phyloP scores from a whole-genome alignment of 2,797 vertebrate genomes.

The Gouania willdenowi region DNA sequence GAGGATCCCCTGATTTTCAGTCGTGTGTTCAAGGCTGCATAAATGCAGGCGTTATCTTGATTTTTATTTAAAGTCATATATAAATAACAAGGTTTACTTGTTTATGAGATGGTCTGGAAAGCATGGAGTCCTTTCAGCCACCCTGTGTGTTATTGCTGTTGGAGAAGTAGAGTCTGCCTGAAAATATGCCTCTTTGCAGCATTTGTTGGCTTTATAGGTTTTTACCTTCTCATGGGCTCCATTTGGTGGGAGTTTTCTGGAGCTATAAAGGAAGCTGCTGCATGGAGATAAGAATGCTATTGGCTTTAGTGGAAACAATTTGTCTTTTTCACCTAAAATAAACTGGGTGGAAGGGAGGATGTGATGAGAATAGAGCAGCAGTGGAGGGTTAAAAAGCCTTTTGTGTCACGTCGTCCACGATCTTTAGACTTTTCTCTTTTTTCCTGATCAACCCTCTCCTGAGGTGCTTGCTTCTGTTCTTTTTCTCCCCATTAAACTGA shows the following conservation, averaged over 20 bases:
- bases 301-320: slow-evolving; percentile 8
- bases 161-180: slow-evolving; percentile 2
- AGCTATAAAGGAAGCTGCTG: slow-evolving; percentile 26
- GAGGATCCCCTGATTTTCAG: not conserved
- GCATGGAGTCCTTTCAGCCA: slow-evolving; percentile 7
- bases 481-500: not conserved
- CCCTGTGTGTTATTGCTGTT: slow-evolving; percentile 12
- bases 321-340: slow-evolving; percentile 22
- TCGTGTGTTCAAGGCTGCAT: not conserved
- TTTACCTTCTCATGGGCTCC: not conserved
- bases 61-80: slow-evolving; percentile 23
- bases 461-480: not conserved
- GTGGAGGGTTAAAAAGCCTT: slow-evolving; percentile 14
- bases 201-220: not conserved
- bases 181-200: slow-evolving; percentile 28
- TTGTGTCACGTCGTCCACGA: not conserved
- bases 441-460: not conserved
- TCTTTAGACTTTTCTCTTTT: not conserved
- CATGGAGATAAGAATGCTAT: slow-evolving; percentile 37
- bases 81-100: slow-evolving; percentile 17
- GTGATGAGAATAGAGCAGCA: slow-evolving; percentile 5
- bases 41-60: slow-evolving; percentile 27
- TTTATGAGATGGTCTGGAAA: slow-evolving; percentile 26
- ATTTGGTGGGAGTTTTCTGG: slow-evolving; percentile 9
- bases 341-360: not conserved